A percentile compares a stretch with the other conserved stretches of the same genome.
Conservation (phyloP, 2,113 vertebrate species). For the Pogonocichla stellata region DNA sequence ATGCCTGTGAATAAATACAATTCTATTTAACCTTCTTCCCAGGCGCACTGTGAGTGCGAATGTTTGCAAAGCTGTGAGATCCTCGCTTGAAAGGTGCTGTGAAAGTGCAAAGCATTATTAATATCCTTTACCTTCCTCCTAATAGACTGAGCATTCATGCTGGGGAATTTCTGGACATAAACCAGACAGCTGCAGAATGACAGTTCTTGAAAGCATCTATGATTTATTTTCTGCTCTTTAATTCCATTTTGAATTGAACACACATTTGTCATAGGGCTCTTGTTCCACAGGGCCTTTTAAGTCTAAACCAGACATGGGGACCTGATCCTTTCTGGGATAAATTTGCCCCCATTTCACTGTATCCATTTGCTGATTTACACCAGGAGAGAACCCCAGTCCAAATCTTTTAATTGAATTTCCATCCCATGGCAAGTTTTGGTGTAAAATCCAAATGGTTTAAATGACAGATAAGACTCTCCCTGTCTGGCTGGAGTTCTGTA, state of each 20-base stretch:
- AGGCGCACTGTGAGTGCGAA: neutral
- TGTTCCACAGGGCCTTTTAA: conserved; percentile 31
- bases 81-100: conserved; percentile 60
- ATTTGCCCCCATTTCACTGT: neutral
- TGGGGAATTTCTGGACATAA: conserved; percentile 60
- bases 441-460: conserved; percentile 8
- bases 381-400: neutral
- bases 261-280: conserved; percentile 49
- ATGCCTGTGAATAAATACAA: conserved; percentile 24
- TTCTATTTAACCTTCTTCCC: neutral
- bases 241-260: conserved; percentile 64
- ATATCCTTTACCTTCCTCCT: conserved; percentile 57
- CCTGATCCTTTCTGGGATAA: neutral
- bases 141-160: conserved; percentile 28
- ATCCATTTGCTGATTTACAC: conserved; percentile 37
- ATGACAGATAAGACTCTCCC: conserved; percentile 23
- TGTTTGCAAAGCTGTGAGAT: conserved; percentile 62
- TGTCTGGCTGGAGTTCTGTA: conserved; percentile 23
- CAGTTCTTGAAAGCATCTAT: conserved; percentile 67
- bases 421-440: neutral
- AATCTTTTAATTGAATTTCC: conserved; percentile 5
- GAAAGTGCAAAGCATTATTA: conserved; percentile 64
- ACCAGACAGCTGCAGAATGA: conserved; percentile 67
- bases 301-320: conserved; percentile 20
- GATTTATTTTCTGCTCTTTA: conserved; percentile 67